Conservation (phyloP, 2,113 vertebrate genomes). For the Hippopotamus amphibius region DNA sequence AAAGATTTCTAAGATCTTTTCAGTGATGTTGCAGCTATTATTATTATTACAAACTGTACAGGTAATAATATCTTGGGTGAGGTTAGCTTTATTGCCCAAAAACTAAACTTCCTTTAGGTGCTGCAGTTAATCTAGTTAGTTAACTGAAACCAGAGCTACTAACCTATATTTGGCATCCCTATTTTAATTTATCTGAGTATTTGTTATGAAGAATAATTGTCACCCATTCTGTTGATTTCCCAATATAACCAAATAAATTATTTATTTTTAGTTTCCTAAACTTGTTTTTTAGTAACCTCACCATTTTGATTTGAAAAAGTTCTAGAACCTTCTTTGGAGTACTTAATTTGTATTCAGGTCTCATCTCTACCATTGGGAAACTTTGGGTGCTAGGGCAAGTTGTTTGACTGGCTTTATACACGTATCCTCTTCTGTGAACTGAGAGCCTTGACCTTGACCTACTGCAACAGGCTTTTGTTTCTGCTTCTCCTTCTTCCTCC, state of each 20-base stretch:
- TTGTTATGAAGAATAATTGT: background rate
- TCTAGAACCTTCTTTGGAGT: background rate
- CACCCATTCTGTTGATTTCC: slow-evolving; percentile 6
- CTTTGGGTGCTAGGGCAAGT: background rate
- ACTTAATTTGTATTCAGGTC: background rate
- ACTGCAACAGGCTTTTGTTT: background rate
- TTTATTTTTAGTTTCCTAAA: slow-evolving; percentile 30
- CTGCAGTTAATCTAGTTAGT: background rate
- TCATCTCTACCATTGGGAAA: background rate
- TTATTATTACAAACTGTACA: background rate
- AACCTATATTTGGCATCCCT: background rate
- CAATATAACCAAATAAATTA: background rate
- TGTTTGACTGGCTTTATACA: background rate
- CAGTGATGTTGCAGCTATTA: background rate
- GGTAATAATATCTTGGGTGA: background rate
- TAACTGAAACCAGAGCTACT: background rate
- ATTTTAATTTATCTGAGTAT: background rate
- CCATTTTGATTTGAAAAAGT: slow-evolving; percentile 14
- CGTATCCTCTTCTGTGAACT: background rate
- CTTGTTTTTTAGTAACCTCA: background rate
- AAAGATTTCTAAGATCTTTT: background rate
- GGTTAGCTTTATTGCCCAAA: background rate
- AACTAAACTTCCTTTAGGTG: background rate
- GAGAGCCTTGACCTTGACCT: background rate
- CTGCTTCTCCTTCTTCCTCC: background rate